Conservation (phyloP, 2,797 vertebrate genomes). For the Pitangus sulphuratus region DNA sequence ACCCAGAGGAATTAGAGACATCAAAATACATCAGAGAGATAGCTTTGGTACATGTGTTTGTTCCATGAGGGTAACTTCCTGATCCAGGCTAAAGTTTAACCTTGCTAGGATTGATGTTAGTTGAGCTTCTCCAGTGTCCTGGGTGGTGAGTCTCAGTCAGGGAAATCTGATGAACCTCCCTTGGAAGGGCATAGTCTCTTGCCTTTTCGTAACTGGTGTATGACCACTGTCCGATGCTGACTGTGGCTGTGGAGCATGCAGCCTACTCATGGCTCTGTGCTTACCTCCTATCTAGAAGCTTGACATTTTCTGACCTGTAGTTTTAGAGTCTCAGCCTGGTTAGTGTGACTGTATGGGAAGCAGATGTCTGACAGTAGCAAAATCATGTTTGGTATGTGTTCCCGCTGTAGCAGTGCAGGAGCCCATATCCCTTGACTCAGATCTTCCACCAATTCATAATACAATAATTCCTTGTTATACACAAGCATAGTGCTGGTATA, state of each 20-base stretch:
- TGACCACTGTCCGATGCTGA: neutral
- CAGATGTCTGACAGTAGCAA: neutral
- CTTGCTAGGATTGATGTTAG: neutral
- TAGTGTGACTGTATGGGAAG: neutral
- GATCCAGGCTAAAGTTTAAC: neutral
- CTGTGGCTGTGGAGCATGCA: neutral
- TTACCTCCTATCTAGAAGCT: neutral
- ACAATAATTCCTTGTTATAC: neutral
- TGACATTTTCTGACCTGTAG: neutral
- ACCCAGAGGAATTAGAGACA: neutral
- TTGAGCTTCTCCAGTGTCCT: neutral
- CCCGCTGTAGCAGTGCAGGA: rapidly evolving
- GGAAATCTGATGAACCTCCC: neutral
- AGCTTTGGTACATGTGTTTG: neutral
- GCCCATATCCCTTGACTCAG: neutral
- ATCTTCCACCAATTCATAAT: neutral
- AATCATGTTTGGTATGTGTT: neutral
- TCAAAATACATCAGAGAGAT: neutral
- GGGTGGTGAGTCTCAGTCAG: neutral
- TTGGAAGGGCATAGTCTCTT: neutral
- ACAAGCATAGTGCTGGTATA: neutral
- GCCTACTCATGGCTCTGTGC: neutral
- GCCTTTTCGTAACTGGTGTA: neutral
- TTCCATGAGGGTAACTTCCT: neutral
- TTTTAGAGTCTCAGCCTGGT: neutral